Evolutionary conservation across 2,797 vertebrate species (phyloP).

Genomic region (Chromis chromis): DNA sequence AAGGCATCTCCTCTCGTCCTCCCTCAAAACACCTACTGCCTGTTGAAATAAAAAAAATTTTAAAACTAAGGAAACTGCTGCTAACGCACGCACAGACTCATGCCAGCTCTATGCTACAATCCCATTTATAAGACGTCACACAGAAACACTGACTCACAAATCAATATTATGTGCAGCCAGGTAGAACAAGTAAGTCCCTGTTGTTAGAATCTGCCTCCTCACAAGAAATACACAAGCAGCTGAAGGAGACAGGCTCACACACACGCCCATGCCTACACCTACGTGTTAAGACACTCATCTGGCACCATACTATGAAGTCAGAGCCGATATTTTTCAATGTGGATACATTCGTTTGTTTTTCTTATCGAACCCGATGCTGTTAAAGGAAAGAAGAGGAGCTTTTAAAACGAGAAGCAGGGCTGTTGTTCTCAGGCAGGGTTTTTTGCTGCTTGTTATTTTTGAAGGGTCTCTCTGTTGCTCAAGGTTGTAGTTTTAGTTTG

Average conservation of each 20-base stretch:
- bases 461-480: slow-evolving; percentile 23
- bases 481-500: slow-evolving; percentile 13
- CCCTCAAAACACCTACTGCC: no score
- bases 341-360: slow-evolving; percentile 33
- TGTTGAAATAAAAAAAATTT: no score
- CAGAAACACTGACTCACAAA: neutral
- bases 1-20: no score
- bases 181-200: slow-evolving; percentile 12
- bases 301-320: slow-evolving; percentile 3
- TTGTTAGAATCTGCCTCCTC: slow-evolving; percentile 18
- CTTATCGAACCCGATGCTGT: neutral
- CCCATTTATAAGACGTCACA: neutral
- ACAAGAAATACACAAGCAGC: slow-evolving; percentile 27
- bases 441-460: slow-evolving; percentile 36
- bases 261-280: neutral
- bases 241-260: slow-evolving; percentile 1
- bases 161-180: slow-evolving; percentile 25
- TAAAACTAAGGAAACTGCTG: no score
- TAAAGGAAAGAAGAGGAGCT: slow-evolving; percentile 18
- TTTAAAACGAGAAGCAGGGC: slow-evolving; percentile 9
- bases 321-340: slow-evolving; percentile 10
- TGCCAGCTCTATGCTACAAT: neutral
- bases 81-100: neutral
- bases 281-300: slow-evolving; percentile 12
- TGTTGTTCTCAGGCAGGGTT: slow-evolving; percentile 7